phyloP scores from a whole-genome alignment of 2,888 invertebrate genomes.

The Apamea sordens region DNA sequence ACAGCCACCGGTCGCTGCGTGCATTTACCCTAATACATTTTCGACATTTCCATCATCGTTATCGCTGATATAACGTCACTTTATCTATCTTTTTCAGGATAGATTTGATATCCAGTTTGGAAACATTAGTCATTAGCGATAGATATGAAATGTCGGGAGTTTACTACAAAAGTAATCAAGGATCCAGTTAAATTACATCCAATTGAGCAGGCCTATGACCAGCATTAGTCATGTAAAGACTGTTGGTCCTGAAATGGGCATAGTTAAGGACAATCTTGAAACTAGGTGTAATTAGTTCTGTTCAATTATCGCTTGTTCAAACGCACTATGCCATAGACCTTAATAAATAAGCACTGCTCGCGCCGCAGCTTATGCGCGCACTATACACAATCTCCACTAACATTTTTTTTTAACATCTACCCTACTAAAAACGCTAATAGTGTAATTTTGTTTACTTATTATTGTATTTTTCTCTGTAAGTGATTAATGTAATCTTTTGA shows the following conservation, averaged over 20 bases:
- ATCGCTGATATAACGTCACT: not conserved
- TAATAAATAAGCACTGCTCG: no score
- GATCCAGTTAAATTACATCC: not conserved
- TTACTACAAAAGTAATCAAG: not conserved
- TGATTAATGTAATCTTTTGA: no score
- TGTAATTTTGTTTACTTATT: no score
- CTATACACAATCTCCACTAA: no score
- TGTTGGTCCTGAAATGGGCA: not conserved
- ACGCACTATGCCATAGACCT: no score
- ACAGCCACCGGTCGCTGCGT: not conserved
- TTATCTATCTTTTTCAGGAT: not conserved
- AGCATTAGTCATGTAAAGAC: not conserved
- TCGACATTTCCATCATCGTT: not conserved
- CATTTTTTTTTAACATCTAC: no score
- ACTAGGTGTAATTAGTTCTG: conserved; percentile 1
- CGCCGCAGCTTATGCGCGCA: no score
- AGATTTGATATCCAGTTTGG: not conserved
- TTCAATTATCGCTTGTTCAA: no score
- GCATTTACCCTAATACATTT: not conserved
- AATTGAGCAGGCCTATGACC: not conserved
- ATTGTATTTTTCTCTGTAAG: no score
- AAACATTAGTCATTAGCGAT: not conserved
- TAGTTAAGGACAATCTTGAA: not conserved
- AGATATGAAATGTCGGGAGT: not conserved
- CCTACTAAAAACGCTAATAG: no score